Percentiles rank a stretch among this genome's conserved stretches.
Evolutionary conservation across 1,140 invertebrate genomes (phyloP).

Genomic region (Rhynchophorus ferrugineus): DNA sequence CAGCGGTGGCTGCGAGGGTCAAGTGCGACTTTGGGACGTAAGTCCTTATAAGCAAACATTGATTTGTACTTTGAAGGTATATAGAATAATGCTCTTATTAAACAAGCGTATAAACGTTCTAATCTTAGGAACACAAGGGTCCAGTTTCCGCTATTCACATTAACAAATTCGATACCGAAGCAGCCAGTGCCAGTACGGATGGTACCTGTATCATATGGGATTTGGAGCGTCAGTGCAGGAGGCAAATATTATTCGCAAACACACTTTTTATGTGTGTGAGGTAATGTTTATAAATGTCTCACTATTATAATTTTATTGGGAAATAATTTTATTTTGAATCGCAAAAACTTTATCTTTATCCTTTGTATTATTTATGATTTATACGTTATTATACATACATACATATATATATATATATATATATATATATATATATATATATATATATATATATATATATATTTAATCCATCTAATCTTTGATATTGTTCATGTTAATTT

Average conservation of each 20-base stretch:
- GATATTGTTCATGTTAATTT: no score
- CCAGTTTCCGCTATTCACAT: constrained; percentile 76
- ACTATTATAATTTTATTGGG: no score
- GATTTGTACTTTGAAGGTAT: constrained; percentile 72
- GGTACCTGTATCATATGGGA: constrained; percentile 91
- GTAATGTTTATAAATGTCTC: no score
- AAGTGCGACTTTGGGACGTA: constrained; percentile 69
- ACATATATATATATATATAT: no score
- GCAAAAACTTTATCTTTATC: no score
- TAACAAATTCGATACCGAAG: constrained; percentile 64
- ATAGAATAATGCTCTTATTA: constrained; percentile 37
- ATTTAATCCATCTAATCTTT: no score
- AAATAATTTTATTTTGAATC: background rate
- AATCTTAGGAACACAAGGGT: constrained; percentile 66
- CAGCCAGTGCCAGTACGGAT: constrained; percentile 80
- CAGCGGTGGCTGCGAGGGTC: constrained; percentile 82
- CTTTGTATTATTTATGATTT: background rate
- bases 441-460: no score
- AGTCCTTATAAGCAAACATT: constrained; percentile 55
- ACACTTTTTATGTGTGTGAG: constrained; percentile 77
- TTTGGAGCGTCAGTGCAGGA: constrained; percentile 57
- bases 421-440: no score
- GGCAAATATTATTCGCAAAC: constrained; percentile 78
- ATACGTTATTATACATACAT: no score
- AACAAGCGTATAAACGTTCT: background rate